Conservation (phyloP, 2,797 vertebrate species). For the Yasuhikotakia modesta region DNA sequence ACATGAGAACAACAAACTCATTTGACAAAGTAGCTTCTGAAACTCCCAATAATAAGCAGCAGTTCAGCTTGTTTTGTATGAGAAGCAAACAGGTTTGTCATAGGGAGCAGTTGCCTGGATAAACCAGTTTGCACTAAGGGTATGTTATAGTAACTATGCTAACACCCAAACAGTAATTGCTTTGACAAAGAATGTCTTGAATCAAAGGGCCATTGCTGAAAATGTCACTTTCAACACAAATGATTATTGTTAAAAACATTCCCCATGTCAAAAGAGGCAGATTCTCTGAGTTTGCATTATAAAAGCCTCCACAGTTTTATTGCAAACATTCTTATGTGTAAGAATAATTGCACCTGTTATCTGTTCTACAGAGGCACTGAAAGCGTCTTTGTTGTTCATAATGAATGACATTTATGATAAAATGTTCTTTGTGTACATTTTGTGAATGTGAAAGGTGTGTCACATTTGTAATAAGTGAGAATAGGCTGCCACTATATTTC, state of each 20-base stretch:
- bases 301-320: not conserved
- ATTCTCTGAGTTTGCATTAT: not conserved
- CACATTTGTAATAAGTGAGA: not conserved
- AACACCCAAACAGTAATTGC: conserved; percentile 15
- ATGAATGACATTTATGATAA: not conserved
- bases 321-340: not conserved
- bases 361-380: not conserved
- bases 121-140: conserved; percentile 28
- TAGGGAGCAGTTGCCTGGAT: conserved; percentile 10
- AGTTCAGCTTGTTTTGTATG: not conserved
- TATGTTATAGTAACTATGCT: not conserved
- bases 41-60: not conserved
- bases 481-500: not conserved
- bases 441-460: conserved; percentile 1
- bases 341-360: not conserved
- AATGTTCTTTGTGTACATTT: not conserved
- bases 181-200: not conserved
- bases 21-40: not conserved
- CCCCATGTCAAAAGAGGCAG: not conserved
- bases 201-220: not conserved
- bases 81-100: conserved; percentile 6
- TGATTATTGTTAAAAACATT: not conserved
- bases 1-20: not conserved
- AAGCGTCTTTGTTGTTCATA: not conserved
- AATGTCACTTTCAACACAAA: not conserved